phyloP scores from a whole-genome alignment of 2,888 invertebrate genomes.

The Epiperipatus broadwayi region DNA sequence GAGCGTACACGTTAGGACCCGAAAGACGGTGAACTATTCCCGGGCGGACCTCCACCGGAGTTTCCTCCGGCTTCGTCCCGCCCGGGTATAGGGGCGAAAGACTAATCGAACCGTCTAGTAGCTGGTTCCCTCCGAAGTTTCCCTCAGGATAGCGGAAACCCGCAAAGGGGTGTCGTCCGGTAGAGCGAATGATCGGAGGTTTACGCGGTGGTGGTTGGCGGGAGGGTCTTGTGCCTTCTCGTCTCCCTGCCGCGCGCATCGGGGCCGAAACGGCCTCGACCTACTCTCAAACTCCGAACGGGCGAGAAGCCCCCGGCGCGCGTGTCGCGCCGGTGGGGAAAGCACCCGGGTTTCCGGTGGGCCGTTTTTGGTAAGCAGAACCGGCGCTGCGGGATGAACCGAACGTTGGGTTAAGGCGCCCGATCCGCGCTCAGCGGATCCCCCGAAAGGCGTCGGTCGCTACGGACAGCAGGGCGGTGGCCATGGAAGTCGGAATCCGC shows the following conservation, averaged over 20 bases:
- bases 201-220: too few species aligned
- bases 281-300: constrained; percentile 60
- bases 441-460: constrained; percentile 44
- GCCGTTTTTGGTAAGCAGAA: constrained; percentile 57
- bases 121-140: constrained; percentile 56
- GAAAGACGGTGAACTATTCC: constrained; percentile 54
- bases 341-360: constrained; percentile 43
- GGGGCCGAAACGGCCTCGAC: constrained; percentile 47
- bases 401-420: constrained; percentile 48
- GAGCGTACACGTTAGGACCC: constrained; percentile 48
- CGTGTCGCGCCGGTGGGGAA: constrained; percentile 36
- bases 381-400: constrained; percentile 59
- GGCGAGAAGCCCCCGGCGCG: constrained; percentile 45
- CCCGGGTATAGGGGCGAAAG: constrained; percentile 47
- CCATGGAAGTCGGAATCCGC: constrained; percentile 54
- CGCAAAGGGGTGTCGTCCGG: constrained; percentile 39
- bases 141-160: constrained; percentile 49
- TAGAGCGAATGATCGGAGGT: constrained; percentile 56
- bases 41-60: constrained; percentile 47
- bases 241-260: too few species aligned
- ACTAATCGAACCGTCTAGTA: constrained; percentile 55
- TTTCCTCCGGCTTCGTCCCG: constrained; percentile 51
- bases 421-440: constrained; percentile 40
- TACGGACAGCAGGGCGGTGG: constrained; percentile 50
- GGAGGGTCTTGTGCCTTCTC: too few species aligned